Percentiles rank a stretch among this genome's conserved stretches.
phyloP scores from a whole-genome alignment of 2,113 vertebrate species.

The Choloepus hoffmanni region DNA sequence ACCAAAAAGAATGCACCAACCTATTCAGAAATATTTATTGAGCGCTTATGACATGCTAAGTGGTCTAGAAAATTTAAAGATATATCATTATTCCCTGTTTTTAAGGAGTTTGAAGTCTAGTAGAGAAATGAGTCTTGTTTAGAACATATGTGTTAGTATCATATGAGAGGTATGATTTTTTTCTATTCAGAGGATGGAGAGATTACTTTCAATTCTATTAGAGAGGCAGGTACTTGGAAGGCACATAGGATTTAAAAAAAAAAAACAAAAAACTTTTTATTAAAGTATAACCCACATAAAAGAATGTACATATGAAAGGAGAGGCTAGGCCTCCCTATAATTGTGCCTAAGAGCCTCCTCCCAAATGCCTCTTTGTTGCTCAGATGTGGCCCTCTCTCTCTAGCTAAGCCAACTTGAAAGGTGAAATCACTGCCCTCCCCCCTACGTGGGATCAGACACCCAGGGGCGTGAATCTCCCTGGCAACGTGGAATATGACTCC shows the following conservation, averaged over 20 bases:
- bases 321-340: too few relatives aligned
- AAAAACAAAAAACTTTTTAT: background rate
- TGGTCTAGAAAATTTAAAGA: conserved; percentile 9
- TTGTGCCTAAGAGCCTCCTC: too few relatives aligned
- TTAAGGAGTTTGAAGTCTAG: conserved; percentile 26
- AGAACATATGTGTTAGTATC: background rate
- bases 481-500: too few relatives aligned
- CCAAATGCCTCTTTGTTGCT: too few relatives aligned
- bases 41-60: background rate
- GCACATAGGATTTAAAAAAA: background rate
- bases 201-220: conserved; percentile 23
- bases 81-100: background rate
- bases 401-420: too few relatives aligned
- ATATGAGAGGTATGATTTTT: background rate
- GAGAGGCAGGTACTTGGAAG: background rate
- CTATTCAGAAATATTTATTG: conserved; percentile 15
- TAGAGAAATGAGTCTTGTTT: background rate
- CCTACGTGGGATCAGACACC: too few relatives aligned
- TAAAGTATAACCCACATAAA: background rate
- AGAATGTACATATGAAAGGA: background rate
- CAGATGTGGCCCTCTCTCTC: too few relatives aligned
- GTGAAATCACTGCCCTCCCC: too few relatives aligned
- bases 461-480: too few relatives aligned
- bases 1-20: background rate
- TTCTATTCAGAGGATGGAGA: background rate